Evolutionary conservation across 1,140 invertebrate genomes (phyloP).

Genomic region (Papilio xuthus): DNA sequence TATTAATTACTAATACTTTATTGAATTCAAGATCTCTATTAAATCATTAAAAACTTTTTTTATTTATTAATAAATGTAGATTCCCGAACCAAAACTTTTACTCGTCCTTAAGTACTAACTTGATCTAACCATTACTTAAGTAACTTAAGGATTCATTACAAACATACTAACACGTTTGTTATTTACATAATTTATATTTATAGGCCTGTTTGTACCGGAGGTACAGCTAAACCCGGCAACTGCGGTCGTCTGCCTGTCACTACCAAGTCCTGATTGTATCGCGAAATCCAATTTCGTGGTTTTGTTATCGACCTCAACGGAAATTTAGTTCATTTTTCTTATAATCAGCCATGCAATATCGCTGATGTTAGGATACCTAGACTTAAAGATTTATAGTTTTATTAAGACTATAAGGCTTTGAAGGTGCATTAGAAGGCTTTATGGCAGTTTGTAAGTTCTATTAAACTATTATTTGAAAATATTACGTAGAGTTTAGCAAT

Average conservation of each 20-base stretch:
- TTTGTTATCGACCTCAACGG: conserved; percentile 72
- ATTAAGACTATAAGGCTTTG: conserved; percentile 24
- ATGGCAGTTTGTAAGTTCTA: conserved; percentile 38
- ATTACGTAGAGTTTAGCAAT: conserved; percentile 58
- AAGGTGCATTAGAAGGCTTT: conserved; percentile 35
- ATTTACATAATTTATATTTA: no score
- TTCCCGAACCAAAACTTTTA: no score
- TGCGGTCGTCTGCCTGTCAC: conserved; percentile 62
- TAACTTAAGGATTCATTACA: no score
- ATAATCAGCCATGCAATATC: conserved; percentile 57
- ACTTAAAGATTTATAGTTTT: conserved; percentile 30
- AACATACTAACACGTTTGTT: no score
- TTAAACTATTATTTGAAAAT: conserved; percentile 62
- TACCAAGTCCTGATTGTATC: conserved; percentile 77
- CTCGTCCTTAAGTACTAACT: no score
- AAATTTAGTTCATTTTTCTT: conserved; percentile 75
- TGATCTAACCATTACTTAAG: no score
- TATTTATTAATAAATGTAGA: no score
- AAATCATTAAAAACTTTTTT: no score
- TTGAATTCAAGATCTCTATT: no score
- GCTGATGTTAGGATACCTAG: conserved; percentile 29
- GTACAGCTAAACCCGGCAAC: conserved; percentile 53
- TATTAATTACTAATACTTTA: no score
- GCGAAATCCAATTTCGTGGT: conserved; percentile 80
- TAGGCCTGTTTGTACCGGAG: no score